Conservation (phyloP, 2,113 vertebrate species). For the Mirounga angustirostris region DNA sequence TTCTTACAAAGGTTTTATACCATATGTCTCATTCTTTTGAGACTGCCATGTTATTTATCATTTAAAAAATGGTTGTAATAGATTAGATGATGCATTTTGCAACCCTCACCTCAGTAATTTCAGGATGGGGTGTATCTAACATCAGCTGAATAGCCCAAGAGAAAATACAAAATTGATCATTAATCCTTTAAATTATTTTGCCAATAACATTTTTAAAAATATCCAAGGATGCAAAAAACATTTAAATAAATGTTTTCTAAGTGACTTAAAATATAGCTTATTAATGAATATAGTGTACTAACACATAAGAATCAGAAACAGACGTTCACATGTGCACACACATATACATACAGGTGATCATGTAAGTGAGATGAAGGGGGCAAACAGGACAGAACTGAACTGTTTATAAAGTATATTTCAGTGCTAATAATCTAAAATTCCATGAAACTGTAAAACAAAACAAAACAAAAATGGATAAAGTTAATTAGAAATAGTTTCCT, state of each 20-base stretch:
- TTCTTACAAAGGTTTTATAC: not conserved
- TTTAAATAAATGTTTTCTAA: not conserved
- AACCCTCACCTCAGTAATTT: not conserved
- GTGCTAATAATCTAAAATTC: not conserved
- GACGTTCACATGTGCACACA: not conserved
- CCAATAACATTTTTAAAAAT: not conserved
- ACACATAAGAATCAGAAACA: not conserved
- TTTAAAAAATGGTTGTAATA: not conserved
- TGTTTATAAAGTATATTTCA: constrained; percentile 47
- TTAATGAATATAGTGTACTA: not conserved
- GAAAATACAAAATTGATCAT: not conserved
- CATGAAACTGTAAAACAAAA: constrained; percentile 1
- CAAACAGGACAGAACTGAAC: not conserved
- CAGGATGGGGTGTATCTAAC: not conserved
- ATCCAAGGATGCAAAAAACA: not conserved
- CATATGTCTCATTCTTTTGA: not conserved
- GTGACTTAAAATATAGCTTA: not conserved
- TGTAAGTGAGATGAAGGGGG: not conserved
- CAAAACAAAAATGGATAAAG: constrained; percentile 18
- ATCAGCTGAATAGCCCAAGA: not conserved
- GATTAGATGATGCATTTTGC: not conserved
- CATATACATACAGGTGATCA: rapidly evolving
- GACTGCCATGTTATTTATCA: not conserved
- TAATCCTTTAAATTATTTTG: not conserved
- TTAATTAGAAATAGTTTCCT: constrained; percentile 64